Evolutionary conservation across 2,797 vertebrate species (phyloP), one percentile per base, ranked within the genome.

Genomic region (Gouania willdenowi): DNA sequence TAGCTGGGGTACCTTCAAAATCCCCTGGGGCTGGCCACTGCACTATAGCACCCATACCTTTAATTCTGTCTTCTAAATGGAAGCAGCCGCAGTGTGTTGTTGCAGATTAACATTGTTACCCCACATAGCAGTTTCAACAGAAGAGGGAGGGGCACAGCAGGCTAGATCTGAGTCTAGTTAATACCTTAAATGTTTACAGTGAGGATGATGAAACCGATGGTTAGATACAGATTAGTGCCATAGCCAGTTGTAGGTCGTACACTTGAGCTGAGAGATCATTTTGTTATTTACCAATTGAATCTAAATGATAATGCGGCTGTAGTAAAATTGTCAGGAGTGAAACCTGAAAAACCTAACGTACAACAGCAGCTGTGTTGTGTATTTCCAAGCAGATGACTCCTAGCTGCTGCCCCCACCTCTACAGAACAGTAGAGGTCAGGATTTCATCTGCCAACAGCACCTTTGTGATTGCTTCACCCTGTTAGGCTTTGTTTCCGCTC

Each of bases 351-450:
- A 15, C 11, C 19, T 13, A 3, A 13, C 3, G 10, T n/a, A 11
- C 8, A 24, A 9, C 19, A 5, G n/a, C 8, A 41, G 5, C n/a
- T 39, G 26, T 14, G 2, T 44, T 47, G 20, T 60, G 49, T 20
- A 36, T 54, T 37, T 68, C 34, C 22, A 11, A 42, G 3, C 27
- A 2, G 21, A 27, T 27, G 33, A 27, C 20, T 54, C 21, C 27
- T 4, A 44, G 26, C 33, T 58, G 40, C 30, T 68, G 54, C 17
- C 27, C 33, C 32, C 21, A 1, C 54, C 18, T 26, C 11, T 30
- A 41, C 23, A 18, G 32, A 84, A 84, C 88, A 88, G 82, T 50
- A 87, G 87, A 81, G 83, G 86, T 86, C 87, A 88, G 85, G 69
- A 71, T 88, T 88, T 86, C 77, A 71, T 67, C 35, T 57, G 42